phyloP scores from a whole-genome alignment of 2,888 invertebrate species.

The Petrolisthes cinctipes region DNA sequence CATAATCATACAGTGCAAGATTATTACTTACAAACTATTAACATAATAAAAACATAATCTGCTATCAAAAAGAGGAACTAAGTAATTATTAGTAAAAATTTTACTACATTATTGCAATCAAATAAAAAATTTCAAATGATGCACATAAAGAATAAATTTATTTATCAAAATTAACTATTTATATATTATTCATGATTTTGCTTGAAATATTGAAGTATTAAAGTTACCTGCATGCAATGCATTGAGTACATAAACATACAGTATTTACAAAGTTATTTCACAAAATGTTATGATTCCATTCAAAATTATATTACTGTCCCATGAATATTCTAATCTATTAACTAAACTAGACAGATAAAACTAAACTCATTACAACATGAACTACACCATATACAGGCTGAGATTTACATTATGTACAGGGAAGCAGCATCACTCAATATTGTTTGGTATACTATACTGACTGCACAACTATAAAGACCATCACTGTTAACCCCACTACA shows the following conservation, averaged over 20 bases:
- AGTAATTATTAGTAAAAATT: no score
- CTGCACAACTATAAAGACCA: background rate
- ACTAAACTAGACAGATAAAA: slow-evolving; percentile 39
- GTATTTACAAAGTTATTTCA: background rate
- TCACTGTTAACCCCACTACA: background rate
- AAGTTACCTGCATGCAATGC: slow-evolving; percentile 3
- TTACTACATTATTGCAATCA: no score
- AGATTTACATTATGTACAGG: slow-evolving; percentile 43
- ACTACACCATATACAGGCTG: slow-evolving; percentile 42
- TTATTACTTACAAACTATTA: background rate
- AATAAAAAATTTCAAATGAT: no score
- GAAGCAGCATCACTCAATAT: slow-evolving; percentile 9
- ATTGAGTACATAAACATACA: background rate
- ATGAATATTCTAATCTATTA: slow-evolving; percentile 31
- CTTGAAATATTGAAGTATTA: background rate
- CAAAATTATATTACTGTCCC: slow-evolving; percentile 12
- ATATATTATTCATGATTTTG: no score
- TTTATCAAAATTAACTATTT: background rate
- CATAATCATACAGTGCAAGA: background rate
- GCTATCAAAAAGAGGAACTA: no score
- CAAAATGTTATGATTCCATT: background rate
- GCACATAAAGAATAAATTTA: no score
- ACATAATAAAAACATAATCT: background rate
- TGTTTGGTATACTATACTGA: background rate
- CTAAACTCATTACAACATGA: slow-evolving; percentile 41